Evolutionary conservation across 2,113 vertebrate genomes (phyloP).

Genomic region (Myrmophylax atrothorax): DNA sequence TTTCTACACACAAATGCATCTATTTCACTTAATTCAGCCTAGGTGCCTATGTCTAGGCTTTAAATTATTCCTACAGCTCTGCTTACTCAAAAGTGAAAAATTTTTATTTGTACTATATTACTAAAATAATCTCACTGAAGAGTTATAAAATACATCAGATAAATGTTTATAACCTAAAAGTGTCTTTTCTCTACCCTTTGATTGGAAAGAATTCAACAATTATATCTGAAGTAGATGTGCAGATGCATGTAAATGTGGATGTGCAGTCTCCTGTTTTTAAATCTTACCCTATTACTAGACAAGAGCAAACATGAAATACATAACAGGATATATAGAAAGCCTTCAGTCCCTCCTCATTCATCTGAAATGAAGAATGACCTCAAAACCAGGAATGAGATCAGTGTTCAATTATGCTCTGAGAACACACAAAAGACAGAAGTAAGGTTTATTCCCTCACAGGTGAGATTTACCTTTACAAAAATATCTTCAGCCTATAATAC

Average conservation of each 20-base stretch:
- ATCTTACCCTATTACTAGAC: background rate
- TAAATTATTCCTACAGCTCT: background rate
- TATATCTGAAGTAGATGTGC: background rate
- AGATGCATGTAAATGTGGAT: background rate
- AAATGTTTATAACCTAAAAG: background rate
- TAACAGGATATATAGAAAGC: background rate
- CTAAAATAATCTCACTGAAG: background rate
- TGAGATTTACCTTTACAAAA: slow-evolving; percentile 9
- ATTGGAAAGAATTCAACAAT: background rate
- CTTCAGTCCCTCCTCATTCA: background rate
- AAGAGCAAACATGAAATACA: background rate
- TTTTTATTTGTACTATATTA: background rate
- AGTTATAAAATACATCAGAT: background rate
- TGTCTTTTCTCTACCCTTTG: background rate
- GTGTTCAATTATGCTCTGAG: background rate
- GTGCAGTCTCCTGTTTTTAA: background rate
- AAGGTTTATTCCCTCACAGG: background rate
- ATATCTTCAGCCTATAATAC: background rate
- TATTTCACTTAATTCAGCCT: background rate
- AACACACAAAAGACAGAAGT: background rate
- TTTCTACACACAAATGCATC: background rate
- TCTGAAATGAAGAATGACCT: background rate
- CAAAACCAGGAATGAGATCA: background rate
- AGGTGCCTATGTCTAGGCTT: background rate
- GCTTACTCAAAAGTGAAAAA: background rate